These are phyloP conservation scores for Alces alces DNA, from an alignment of 2,113 vertebrate genomes.

Conservation along the genomic window DNA sequence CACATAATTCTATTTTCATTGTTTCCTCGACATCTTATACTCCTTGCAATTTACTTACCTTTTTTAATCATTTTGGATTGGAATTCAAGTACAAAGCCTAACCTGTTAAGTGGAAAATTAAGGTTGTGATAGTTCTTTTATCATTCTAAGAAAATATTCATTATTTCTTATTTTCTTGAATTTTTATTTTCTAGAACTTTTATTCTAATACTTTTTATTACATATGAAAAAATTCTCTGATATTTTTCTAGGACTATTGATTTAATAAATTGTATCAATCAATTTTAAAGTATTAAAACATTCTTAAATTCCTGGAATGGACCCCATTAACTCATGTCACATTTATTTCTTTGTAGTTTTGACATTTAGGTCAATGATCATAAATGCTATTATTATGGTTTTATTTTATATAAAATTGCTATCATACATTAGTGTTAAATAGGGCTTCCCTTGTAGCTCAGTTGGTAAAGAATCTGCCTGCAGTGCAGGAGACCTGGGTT, in stretches of 20 bases:
- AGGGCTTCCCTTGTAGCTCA: too few species aligned
- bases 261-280: not conserved
- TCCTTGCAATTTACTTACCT: not conserved
- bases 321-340: not conserved
- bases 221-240: not conserved
- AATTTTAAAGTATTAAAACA: not conserved
- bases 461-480: too few species aligned
- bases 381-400: not conserved
- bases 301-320: not conserved
- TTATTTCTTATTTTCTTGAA: not conserved
- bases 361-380: not conserved
- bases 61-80: not conserved
- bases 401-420: not conserved
- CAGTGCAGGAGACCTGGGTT: too few species aligned
- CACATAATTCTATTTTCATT: not conserved
- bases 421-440: not conserved
- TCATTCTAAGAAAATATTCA: not conserved
- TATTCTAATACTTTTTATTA: not conserved
- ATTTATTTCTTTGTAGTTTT: not conserved
- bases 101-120: not conserved
- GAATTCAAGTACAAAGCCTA: not conserved
- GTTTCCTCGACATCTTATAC: not conserved
- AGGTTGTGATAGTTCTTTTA: not conserved
- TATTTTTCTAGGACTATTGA: not conserved
- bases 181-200: not conserved